A percentile compares a stretch with the other conserved stretches of the same genome.
Conservation (phyloP, 2,797 vertebrate species). For the Morus bassanus region DNA sequence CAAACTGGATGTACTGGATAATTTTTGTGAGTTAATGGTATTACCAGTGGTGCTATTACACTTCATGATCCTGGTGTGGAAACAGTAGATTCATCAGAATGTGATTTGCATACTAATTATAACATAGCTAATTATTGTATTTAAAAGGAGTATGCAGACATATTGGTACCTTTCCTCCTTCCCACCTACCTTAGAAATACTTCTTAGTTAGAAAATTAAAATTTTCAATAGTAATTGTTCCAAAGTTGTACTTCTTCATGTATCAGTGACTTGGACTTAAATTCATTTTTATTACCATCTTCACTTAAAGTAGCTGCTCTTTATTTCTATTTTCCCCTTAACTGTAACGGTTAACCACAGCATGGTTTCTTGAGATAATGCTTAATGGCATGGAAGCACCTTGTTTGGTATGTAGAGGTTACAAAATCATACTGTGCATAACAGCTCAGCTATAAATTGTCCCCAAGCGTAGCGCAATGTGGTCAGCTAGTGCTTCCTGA, state of each 20-base stretch:
- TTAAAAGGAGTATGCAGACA: not conserved
- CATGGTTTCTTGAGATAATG: not conserved
- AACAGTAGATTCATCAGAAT: slow-evolving; percentile 2
- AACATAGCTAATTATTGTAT: slow-evolving; percentile 2
- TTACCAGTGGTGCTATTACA: not conserved
- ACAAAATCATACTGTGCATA: not conserved
- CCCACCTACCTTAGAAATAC: not conserved
- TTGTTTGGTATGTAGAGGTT: not conserved
- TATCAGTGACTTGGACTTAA: not conserved
- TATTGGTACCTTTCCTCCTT: not conserved
- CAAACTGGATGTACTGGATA: not conserved
- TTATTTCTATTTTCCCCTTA: not conserved
- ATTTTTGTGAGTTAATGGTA: not conserved
- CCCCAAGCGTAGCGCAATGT: not conserved
- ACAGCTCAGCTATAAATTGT: not conserved
- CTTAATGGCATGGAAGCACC: not conserved
- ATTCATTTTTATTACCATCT: too few relatives aligned
- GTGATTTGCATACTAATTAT: slow-evolving; percentile 22
- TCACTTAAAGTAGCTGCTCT: not conserved
- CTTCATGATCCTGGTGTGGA: not conserved
- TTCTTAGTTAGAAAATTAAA: not conserved
- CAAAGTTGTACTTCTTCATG: not conserved
- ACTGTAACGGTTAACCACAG: not conserved
- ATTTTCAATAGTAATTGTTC: not conserved
- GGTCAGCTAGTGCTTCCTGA: not conserved